Evolutionary conservation across 1,140 invertebrate genomes (phyloP).

Genomic region (Brachionus asplanchnoidis): DNA sequence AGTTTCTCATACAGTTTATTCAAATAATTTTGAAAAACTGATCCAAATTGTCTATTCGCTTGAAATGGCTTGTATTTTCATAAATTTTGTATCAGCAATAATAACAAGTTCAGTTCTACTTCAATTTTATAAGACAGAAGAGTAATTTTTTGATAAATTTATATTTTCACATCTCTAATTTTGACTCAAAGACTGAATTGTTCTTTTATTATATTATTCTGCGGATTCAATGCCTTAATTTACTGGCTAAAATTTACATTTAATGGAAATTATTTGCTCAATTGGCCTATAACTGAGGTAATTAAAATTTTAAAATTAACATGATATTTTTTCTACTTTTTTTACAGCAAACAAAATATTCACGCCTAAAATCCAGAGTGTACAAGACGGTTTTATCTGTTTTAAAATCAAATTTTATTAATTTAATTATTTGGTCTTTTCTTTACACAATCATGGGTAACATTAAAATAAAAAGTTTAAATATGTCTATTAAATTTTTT

Average conservation of each 20-base stretch:
- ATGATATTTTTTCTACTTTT: not conserved
- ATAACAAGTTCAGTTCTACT: not conserved
- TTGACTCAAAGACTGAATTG: not conserved
- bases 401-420: not conserved
- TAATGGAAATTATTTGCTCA: constrained; percentile 11
- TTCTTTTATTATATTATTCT: not conserved
- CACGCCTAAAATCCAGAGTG: not conserved
- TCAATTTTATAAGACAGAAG: not conserved
- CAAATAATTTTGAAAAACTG: constrained; percentile 20
- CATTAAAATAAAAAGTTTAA: not conserved
- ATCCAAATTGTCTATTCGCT: constrained; percentile 14
- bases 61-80: not conserved
- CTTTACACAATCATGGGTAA: not conserved
- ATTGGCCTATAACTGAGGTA: not conserved
- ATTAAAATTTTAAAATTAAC: not conserved
- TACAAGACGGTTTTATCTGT: not conserved
- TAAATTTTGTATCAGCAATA: not conserved
- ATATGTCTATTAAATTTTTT: not conserved
- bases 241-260: not conserved
- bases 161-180: not conserved
- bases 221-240: not conserved
- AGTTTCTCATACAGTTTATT: not conserved
- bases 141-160: not conserved
- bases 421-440: not conserved
- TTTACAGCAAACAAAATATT: not conserved